phyloP scores from a whole-genome alignment of 1,140 invertebrate genomes.

The Metopolophium dirhodum region DNA sequence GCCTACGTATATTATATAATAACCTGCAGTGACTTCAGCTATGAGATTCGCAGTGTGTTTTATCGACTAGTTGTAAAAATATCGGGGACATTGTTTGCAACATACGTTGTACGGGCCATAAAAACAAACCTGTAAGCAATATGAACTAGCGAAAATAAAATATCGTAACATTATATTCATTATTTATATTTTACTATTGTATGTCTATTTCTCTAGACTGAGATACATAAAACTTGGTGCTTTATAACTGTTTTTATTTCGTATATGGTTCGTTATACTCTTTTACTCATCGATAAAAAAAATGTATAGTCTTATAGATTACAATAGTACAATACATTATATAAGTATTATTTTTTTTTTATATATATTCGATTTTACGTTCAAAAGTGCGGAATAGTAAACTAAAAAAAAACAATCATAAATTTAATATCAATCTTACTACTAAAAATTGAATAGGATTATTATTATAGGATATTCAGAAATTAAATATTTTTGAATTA shows the following conservation, averaged over 20 bases:
- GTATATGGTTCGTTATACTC: neutral
- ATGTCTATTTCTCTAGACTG: neutral
- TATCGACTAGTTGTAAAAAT: slow-evolving; percentile 29
- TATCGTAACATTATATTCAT: neutral
- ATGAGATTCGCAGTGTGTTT: neutral
- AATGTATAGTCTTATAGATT: neutral
- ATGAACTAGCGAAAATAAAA: slow-evolving; percentile 8
- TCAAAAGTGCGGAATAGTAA: too few species aligned
- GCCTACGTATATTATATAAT: too few species aligned
- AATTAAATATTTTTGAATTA: neutral
- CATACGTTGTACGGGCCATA: neutral
- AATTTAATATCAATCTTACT: neutral
- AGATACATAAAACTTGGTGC: neutral
- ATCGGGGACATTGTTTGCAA: neutral
- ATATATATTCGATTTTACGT: too few species aligned
- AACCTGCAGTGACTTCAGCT: neutral
- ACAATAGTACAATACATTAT: neutral
- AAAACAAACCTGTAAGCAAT: slow-evolving; percentile 4
- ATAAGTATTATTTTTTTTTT: too few species aligned
- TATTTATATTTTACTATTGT: neutral
- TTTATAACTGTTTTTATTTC: neutral
- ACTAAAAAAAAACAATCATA: too few species aligned
- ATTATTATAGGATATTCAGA: too few species aligned
- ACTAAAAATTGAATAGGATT: neutral
- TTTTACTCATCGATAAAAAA: neutral